Conservation (phyloP, 2,888 invertebrate genomes). For the Nezara viridula region DNA sequence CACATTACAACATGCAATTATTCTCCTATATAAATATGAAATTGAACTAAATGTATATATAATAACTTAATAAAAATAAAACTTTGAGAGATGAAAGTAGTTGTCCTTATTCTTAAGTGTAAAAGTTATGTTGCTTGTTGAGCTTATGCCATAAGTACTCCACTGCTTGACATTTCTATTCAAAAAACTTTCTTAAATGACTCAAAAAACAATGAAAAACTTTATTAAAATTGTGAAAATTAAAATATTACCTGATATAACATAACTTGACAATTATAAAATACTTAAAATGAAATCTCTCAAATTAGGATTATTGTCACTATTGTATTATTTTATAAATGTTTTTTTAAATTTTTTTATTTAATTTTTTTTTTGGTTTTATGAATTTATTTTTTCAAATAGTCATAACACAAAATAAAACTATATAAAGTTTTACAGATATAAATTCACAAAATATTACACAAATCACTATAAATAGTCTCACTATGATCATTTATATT, state of each 20-base stretch:
- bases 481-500: constrained; percentile 38
- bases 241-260: not conserved
- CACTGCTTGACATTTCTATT: not conserved
- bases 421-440: constrained; percentile 50
- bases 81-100: not conserved
- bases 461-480: constrained; percentile 55
- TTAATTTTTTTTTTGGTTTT: not conserved
- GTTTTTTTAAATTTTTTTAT: not conserved
- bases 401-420: constrained; percentile 53
- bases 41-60: not conserved
- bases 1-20: constrained; percentile 34
- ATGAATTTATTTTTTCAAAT: constrained; percentile 2
- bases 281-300: not conserved
- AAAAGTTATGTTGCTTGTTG: not conserved
- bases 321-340: not conserved
- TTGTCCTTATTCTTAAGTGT: not conserved
- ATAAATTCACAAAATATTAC: constrained; percentile 51
- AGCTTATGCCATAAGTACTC: not conserved
- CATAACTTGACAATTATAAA: not conserved
- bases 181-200: not conserved
- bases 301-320: constrained; percentile 26
- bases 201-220: not conserved
- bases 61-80: not conserved
- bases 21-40: constrained; percentile 1
- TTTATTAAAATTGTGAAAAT: not conserved